Evolutionary conservation across 2,888 invertebrate genomes (phyloP), one percentile per base, ranked within the genome.

Genomic region (Ormia ochracea): DNA sequence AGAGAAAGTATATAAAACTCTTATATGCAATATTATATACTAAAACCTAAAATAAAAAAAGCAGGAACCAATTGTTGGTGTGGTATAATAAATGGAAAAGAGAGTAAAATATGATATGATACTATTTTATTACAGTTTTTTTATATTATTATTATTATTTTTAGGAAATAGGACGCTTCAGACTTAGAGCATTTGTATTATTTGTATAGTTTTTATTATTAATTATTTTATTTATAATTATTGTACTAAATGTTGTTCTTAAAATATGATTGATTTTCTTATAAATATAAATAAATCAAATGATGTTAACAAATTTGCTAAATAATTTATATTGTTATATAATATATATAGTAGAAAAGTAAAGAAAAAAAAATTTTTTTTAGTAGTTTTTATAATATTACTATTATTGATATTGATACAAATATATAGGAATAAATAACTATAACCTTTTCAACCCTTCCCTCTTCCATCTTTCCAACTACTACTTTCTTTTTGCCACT

Each of bases 141-240:
- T 50, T 59, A 33, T 63, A 73, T 54, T 52, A 61, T 76, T 66
- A 28, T 70, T 56, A 33, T 72, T 58, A 68, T 23, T 26, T 54
- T 68, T 72, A 74, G 65, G 75, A 81, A 81, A 74, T 81, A 82
- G 70, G 72, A 72, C 77, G 78, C 80, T 76, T 80, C 81, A 82
- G 82, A 82, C 75, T 83, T 84, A 84, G 83, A 83, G 83, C 85
- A 87, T 87, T 87, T 87, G 83, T 87, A 87, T 86, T 85, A 87
- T 86, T 87, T 87, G 84, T 87, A 86, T 84, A 83, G 85, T 84
- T 80, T 84, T 73, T 78, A 75, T 69, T 81, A 72, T 74, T 76
- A 82, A 78, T 82, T n/a, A n/a, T n/a, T 75, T 79, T 81, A 82
- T 74, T 63, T 68, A 80, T 76, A 80, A 68, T 76, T 80, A 50